These are phyloP conservation scores for Procavia capensis DNA, from an alignment of 2,113 vertebrate species.

Conservation along the genomic window DNA sequence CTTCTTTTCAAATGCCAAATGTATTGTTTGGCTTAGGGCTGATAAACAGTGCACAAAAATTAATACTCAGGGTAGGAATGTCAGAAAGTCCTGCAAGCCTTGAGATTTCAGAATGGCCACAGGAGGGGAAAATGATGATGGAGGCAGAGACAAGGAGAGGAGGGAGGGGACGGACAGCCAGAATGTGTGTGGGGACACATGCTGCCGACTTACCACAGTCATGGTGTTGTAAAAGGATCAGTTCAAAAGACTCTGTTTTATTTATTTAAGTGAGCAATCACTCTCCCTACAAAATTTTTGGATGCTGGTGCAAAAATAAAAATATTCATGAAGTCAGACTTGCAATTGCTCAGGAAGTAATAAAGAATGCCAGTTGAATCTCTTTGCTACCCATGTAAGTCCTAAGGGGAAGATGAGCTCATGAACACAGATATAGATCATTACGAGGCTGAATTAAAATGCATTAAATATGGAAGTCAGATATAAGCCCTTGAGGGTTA, in stretches of 20 bases:
- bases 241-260: constrained; percentile 30
- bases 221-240: neutral
- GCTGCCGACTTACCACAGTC: neutral
- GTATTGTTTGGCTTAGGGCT: neutral
- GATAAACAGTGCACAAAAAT: neutral
- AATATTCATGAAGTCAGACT: constrained; percentile 74
- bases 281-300: neutral
- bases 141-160: neutral
- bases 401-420: constrained; percentile 78
- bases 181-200: neutral
- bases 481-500: constrained; percentile 37
- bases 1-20: constrained; percentile 35
- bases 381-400: constrained; percentile 56
- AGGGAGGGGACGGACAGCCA: neutral
- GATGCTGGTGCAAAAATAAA: constrained; percentile 49
- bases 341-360: constrained; percentile 60
- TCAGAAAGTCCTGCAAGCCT: neutral
- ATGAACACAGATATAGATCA: constrained; percentile 58
- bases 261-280: constrained; percentile 67
- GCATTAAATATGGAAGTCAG: constrained; percentile 65
- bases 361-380: constrained; percentile 53
- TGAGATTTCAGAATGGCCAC: constrained; percentile 11
- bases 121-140: neutral
- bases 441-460: constrained; percentile 65
- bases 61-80: neutral